Conservation (phyloP, 2,113 vertebrate species). For the Clarias magur region DNA sequence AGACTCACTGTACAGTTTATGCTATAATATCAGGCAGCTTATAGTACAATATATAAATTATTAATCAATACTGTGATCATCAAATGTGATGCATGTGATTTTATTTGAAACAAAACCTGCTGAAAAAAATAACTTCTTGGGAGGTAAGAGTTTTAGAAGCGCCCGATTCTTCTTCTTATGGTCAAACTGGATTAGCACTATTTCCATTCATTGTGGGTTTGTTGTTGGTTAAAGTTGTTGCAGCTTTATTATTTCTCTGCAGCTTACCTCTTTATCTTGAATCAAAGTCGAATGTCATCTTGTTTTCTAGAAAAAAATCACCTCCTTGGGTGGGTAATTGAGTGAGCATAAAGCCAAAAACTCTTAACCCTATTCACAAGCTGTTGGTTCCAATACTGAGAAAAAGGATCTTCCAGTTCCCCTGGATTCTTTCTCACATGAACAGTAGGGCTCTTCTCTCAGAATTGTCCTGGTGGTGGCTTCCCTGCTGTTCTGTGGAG, state of each 20-base stretch:
- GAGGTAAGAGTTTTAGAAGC: neutral
- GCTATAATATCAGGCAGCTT: neutral
- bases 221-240: neutral
- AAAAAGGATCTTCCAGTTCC: neutral
- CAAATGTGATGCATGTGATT: neutral
- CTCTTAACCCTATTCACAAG: conserved; percentile 1
- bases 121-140: neutral
- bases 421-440: conserved; percentile 27
- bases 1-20: neutral
- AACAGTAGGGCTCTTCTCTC: conserved; percentile 25
- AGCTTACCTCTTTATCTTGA: conserved; percentile 54
- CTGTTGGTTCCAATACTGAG: neutral
- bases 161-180: neutral
- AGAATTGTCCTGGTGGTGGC: conserved; percentile 11
- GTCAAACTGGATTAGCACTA: conserved; percentile 18
- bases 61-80: neutral
- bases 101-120: neutral
- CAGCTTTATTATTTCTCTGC: neutral
- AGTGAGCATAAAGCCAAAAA: conserved; percentile 18
- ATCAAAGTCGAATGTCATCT: conserved; percentile 62
- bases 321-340: conserved; percentile 12
- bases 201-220: conserved; percentile 25
- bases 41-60: neutral
- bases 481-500: conserved; percentile 56
- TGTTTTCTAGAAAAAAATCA: neutral